Base-by-base conservation (phyloP, 2,888 invertebrate species). In the Conchocele bisecta region DNA sequence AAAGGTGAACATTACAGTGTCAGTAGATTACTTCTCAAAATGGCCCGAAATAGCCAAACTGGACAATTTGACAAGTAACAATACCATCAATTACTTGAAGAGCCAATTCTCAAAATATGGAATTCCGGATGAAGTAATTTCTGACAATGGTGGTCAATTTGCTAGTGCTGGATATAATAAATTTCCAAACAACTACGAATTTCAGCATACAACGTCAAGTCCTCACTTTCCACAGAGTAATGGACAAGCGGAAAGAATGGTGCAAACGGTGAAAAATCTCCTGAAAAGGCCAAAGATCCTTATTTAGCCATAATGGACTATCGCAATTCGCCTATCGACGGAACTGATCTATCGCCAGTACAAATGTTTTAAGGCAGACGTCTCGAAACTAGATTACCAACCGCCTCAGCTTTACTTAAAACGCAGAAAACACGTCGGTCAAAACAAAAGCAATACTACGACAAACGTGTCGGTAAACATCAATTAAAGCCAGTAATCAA, bases 31-130 rank as follows among this genome's bases (percentile, higher is more conserved):
- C 35, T 67, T 56, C 29, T 67, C 60, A 6, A 67, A 68, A 51
- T 72, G 72, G 72, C 57, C 72, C 15, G 71, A 59, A 54, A 20
- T 66, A 1, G 42, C 28, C 1, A 69, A 63, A n/a, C 50, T 63
- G 2, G 56, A 63, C 22, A 42, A 63, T 20, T n/a, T 69, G 26
- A 54, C 60, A 35, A 46, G 50, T 37, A 33, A 48, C 2, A 28
- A 53, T 41, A 17, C 26, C 3, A 54, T 59, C 11, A 7, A 22
- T n/a, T 39, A 65, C 39, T n/a, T 64, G 24, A 65, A 59, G 31
- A 37, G 59, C 28, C 46, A 37, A n/a, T 53, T 59, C 29, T 59
- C 56, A 28, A 35, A 44, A 26, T 33, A 53, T 53, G 60, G 61
- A 31, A 56, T 72, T 20, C 22, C 26, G 1, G 57, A 58, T 53